A percentile compares a stretch with the other conserved stretches of the same genome.
Conservation (phyloP, 1,140 invertebrate genomes). For the Trichonephila inaurata region DNA sequence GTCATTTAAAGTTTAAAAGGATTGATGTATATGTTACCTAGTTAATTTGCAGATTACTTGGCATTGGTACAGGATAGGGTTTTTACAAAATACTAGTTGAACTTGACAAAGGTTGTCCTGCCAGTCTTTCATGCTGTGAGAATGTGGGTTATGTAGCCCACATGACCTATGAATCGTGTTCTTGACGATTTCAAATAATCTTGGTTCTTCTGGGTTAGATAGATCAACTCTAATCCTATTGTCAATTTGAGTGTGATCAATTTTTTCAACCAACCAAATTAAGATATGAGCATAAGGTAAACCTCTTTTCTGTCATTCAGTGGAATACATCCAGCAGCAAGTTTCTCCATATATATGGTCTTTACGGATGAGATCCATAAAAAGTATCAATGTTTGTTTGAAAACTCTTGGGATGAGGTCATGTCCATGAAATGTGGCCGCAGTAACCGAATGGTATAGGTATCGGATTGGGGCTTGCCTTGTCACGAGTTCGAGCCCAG, state of each 20-base stretch:
- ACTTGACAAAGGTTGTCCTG: too few relatives aligned
- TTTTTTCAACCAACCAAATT: constrained; percentile 52
- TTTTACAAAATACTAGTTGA: too few relatives aligned
- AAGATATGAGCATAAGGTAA: neutral
- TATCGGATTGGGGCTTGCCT: too few relatives aligned
- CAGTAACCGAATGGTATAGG: too few relatives aligned
- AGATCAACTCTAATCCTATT: constrained; percentile 60
- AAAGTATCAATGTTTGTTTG: neutral
- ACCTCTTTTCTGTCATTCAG: constrained; percentile 22
- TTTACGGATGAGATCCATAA: neutral
- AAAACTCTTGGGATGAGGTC: neutral
- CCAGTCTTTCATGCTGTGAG: neutral
- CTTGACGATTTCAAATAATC: constrained; percentile 6
- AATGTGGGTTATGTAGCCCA: neutral
- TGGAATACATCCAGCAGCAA: neutral
- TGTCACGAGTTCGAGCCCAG: too few relatives aligned
- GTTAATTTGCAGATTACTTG: too few relatives aligned
- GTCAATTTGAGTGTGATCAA: constrained; percentile 9
- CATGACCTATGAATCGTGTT: constrained; percentile 80
- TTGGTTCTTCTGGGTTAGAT: neutral
- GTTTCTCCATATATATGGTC: neutral
- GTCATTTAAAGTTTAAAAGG: too few relatives aligned
- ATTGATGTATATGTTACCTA: too few relatives aligned
- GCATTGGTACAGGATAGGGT: too few relatives aligned
- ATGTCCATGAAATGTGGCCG: neutral